These are phyloP conservation scores for Orthonevra nobilis DNA, from an alignment of 2,888 invertebrate species.

Conservation along the genomic window DNA sequence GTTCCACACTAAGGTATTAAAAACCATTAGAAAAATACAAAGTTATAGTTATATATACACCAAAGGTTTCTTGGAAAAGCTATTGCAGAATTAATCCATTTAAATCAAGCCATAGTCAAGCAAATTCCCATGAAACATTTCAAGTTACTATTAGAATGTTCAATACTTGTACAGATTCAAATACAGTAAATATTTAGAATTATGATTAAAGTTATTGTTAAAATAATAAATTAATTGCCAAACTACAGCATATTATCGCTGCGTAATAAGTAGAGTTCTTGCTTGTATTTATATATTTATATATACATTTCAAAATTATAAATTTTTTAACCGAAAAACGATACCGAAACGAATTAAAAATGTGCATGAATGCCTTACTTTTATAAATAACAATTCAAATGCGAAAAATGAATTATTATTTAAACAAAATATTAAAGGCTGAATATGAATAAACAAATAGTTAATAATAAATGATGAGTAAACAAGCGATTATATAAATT, in stretches of 20 bases:
- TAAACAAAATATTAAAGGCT: conserved; percentile 61
- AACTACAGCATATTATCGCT: conserved; percentile 22
- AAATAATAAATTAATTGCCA: conserved; percentile 31
- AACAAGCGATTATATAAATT: conserved; percentile 43
- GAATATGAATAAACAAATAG: conserved; percentile 47
- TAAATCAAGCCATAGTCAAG: conserved; percentile 14
- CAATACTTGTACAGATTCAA: no score
- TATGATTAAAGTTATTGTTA: conserved; percentile 28
- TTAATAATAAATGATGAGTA: no score
- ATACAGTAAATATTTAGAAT: conserved; percentile 28
- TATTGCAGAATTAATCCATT: conserved; percentile 39
- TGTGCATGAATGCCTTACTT: conserved; percentile 47
- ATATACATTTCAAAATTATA: neutral
- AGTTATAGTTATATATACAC: conserved; percentile 20
- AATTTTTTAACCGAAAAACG: neutral
- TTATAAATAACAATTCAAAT: conserved; percentile 44
- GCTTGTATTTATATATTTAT: conserved; percentile 24
- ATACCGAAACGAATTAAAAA: conserved; percentile 5
- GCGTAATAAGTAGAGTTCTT: conserved; percentile 11
- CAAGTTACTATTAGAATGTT: conserved; percentile 52
- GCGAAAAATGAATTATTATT: conserved; percentile 57
- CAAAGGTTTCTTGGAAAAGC: conserved; percentile 52
- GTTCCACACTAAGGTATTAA: no score
- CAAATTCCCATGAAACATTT: conserved; percentile 12
- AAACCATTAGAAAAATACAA: neutral